Base-by-base conservation (phyloP, 1,140 invertebrate genomes). In the Pteromalus puparum region DNA sequence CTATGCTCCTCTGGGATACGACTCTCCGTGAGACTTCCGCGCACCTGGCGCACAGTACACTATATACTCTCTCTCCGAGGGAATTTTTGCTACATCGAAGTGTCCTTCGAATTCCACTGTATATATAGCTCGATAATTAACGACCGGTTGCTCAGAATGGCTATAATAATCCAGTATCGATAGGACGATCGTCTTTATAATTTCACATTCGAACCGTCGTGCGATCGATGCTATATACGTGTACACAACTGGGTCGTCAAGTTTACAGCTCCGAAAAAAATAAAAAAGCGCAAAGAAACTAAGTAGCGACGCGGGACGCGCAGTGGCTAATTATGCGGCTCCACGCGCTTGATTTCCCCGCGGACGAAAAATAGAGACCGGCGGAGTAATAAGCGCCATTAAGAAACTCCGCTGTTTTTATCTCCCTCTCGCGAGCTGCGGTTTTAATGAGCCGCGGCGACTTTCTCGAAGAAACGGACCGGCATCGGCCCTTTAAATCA, bases 341-440 rank as follows among this genome's bases (percentile, higher is more conserved):
- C 90, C 91, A 91, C 88, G 89, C 90, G 89, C 91, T 91, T 92
- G 91, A 92, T 92, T 92, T 92, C 92, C 92, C 92, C 89, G 89
- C 89, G 91, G 92, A 89, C 90, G 90, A 91, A 92, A 92, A 92
- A 92, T 92, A 90, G 89, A 90, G 87, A 61, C 87, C 85, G 38
- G 87, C 89, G 87, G 90, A 92, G 89, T 92, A 92, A 92, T 92
- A 92, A 92, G 91, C 89, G 87, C 89, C 88, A 91, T 92, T 92
- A 92, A 91, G 91, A 91, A 89, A 88, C 89, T 84, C 89, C 87
- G 67, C 67, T 70, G 67, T 30, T 26, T 70, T 70, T 30, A 18
- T 65, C 38, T 87, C 85, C 34, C 75, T 84, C 67, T 74, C 46
- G 3, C 46, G 4, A 3, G 3, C 53, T 61, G 53, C 53, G 53